These are phyloP conservation scores for Drosophila tani DNA, from an alignment of 1,140 invertebrate species.

Conservation along the genomic window DNA sequence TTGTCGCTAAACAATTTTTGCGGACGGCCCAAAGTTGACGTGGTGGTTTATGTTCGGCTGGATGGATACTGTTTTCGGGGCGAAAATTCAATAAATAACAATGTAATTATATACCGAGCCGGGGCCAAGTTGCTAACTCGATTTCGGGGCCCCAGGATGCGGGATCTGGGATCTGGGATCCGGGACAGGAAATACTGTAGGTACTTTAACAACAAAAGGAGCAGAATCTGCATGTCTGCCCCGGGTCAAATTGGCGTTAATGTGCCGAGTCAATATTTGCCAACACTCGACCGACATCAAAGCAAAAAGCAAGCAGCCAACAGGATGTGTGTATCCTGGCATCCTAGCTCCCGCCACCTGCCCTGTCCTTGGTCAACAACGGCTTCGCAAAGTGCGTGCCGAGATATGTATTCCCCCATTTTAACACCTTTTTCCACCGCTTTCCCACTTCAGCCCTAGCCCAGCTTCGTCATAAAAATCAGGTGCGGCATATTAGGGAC, in stretches of 20 bases:
- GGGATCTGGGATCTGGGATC: background rate
- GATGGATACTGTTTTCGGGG: slow-evolving; percentile 33
- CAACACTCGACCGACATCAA: slow-evolving; percentile 63
- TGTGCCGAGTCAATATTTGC: slow-evolving; percentile 69
- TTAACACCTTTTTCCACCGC: slow-evolving; percentile 41
- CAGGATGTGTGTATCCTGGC: slow-evolving; percentile 41
- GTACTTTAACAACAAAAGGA: slow-evolving; percentile 31
- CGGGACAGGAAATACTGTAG: slow-evolving; percentile 22
- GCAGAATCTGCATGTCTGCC: slow-evolving; percentile 45
- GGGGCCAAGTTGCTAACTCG: slow-evolving; percentile 50
- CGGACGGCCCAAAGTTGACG: slow-evolving; percentile 54
- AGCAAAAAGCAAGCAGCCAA: slow-evolving; percentile 34
- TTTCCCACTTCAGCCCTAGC: background rate
- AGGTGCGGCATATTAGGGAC: slow-evolving; percentile 51
- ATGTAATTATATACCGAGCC: slow-evolving; percentile 73
- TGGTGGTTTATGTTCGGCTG: slow-evolving; percentile 44
- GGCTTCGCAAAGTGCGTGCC: slow-evolving; percentile 31
- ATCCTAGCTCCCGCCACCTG: slow-evolving; percentile 47
- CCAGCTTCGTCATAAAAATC: slow-evolving; percentile 53
- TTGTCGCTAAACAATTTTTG: slow-evolving; percentile 80
- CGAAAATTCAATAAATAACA: slow-evolving; percentile 82
- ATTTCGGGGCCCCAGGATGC: slow-evolving; percentile 23
- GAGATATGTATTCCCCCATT: slow-evolving; percentile 25
- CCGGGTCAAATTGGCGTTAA: slow-evolving; percentile 62
- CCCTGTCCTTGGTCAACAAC: slow-evolving; percentile 61